phyloP scores from a whole-genome alignment of 2,113 vertebrate species.

The Cinclus mexicanus region DNA sequence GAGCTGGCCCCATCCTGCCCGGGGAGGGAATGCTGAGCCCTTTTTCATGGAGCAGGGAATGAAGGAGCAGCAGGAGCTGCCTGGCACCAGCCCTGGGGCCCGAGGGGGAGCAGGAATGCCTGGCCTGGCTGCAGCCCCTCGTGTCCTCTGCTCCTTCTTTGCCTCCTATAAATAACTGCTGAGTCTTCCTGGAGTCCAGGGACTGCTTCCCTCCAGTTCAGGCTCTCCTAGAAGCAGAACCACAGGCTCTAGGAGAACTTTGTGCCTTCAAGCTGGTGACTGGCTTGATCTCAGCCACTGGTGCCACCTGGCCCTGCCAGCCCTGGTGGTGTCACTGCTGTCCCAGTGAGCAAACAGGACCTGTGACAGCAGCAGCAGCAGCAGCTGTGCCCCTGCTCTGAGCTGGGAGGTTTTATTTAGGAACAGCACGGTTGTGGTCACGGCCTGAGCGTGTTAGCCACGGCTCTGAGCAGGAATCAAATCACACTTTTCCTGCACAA shows the following conservation, averaged over 20 bases:
- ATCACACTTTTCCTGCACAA: rapidly evolving
- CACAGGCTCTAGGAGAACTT: rapidly evolving
- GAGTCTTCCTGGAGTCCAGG: background rate
- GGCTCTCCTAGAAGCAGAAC: background rate
- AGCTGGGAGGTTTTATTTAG: background rate
- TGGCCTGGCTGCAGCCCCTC: background rate
- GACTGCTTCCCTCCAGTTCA: background rate
- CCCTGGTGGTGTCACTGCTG: background rate
- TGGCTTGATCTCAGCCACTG: rapidly evolving
- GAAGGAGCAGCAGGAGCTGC: background rate
- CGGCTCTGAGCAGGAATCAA: background rate
- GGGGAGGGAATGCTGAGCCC: background rate
- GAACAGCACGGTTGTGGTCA: background rate
- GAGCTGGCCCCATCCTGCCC: background rate
- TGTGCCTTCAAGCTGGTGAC: rapidly evolving
- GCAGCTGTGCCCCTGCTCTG: background rate
- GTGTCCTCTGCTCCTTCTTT: background rate
- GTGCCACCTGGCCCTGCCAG: background rate
- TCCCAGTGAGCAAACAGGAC: background rate
- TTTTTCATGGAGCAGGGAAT: background rate
- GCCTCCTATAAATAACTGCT: slow-evolving; percentile 16
- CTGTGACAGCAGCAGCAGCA: background rate
- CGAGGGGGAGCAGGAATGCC: background rate
- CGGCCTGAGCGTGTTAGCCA: background rate
- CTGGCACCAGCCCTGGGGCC: background rate